Evolutionary conservation across 1,140 invertebrate species (phyloP), one percentile per base, ranked within the genome.

Genomic region (Antheraea pernyi): DNA sequence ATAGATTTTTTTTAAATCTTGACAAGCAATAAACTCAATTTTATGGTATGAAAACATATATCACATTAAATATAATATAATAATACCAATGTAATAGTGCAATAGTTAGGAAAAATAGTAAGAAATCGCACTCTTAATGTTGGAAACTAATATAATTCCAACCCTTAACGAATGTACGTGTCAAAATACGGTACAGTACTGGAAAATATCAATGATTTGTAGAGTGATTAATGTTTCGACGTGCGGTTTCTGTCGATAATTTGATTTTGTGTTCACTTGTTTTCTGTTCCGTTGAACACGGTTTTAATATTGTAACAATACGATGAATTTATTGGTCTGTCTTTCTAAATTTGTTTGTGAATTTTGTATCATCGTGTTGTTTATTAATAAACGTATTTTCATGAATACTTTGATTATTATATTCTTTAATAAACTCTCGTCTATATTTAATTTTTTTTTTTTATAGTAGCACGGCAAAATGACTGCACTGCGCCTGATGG

Each of bases 181-280:
- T 80, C 78, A 81, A 80, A 81, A 81, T 75, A 77, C 46, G 70
- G 11, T 53, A 2, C 46, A 53, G 11, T 53, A 53, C 68, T 73
- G 60, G 59, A 69, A 72, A 70, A 74, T 70, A 75, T 78, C 75
- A 67, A 77, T 78, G 75, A 80, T 81, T 79, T 78, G 77, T 77
- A 69, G 61, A n/a, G 66, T 81, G 78, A 83, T 83, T 73, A 81
- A 83, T 77, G 78, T 71, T 70, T 69, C 66, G 65, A 64, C 58
- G 68, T 68, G 67, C 74, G 75, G 74, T 79, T 80, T 76, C 73
- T 79, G 77, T 79, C 80, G 82, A 82, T 82, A 78, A 80, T 77
- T 72, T 67, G 70, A 79, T 79, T 77, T 75, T 73, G 69, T 77
- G 71, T 78, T 75, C 75, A 74, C 80, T 80, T 77, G 75, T 76